Base-by-base conservation (phyloP, 2,888 invertebrate genomes). In the Drosophila maculinotata region DNA sequence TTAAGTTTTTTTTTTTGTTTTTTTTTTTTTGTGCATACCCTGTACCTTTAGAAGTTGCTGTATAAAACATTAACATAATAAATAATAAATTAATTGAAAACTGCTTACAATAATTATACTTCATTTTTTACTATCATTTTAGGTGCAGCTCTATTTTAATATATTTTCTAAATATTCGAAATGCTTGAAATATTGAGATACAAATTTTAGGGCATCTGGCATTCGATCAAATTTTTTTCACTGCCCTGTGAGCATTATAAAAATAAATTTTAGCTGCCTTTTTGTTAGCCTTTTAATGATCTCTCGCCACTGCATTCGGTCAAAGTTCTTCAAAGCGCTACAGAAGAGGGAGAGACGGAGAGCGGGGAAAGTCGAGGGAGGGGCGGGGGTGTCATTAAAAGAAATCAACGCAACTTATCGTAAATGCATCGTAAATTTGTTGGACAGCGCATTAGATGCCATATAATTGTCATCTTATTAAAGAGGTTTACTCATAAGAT, bases 371-470 rank as follows among this genome's bases (percentile, higher is more conserved):
- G 14, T 12, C 5, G 7, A 30, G 41, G 33, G n/a, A 12, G 15
- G 36, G 28, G 36, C 17, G 23, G 25, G 9, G 20, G 26, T 15
- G 14, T 17, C 51, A 76, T 59, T 71, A 76, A 72, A 75, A 35
- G 31, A 64, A 57, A 52, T 48, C 52, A 63, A 75, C 47, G 41
- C 69, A 57, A 76, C 53, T 70, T 58, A 76, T 71, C 71, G 71
- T 72, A 58, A 72, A 52, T 76, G 65, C 72, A 71, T 72, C 72
- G 72, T 72, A 33, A 76, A 72, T 59, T 51, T 33, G 17, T 28
- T 35, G 12, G 51, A 42, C 71, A 64, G 17, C 58, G 51, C 71
- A 72, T 72, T 76, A 76, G 72, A 72, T 47, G 64, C 33, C 41
- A 54, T 35, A 54, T 71, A 52, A 56, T 70, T 71, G 64, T 70